These are phyloP conservation scores for Encarsia formosa DNA, from an alignment of 2,888 invertebrate species.

Conservation along the genomic window DNA sequence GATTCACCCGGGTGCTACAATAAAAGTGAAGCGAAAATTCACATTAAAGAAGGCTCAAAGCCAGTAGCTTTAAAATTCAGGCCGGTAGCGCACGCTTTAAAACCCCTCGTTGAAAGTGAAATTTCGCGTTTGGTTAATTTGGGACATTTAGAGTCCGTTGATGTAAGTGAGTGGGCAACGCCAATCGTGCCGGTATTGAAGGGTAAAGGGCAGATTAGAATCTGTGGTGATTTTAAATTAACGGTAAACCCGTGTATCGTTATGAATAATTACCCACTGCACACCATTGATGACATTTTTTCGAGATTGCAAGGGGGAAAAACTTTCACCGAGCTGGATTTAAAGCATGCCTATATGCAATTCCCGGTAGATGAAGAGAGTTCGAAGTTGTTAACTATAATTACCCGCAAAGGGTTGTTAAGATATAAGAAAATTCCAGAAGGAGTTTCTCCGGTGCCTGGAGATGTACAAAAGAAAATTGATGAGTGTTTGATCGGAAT, in stretches of 20 bases:
- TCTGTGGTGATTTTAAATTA: no score
- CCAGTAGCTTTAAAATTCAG: slow-evolving; percentile 10
- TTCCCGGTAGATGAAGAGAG: slow-evolving; percentile 18
- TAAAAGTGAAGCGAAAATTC: slow-evolving; percentile 16
- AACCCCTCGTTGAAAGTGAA: neutral
- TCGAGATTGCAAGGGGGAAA: slow-evolving; percentile 13
- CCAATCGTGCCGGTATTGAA: slow-evolving; percentile 11
- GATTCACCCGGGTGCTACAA: slow-evolving; percentile 14
- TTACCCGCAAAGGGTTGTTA: slow-evolving; percentile 5
- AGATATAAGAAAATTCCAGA: slow-evolving; percentile 2
- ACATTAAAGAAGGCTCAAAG: slow-evolving; percentile 19
- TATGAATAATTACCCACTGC: neutral
- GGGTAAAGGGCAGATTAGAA: slow-evolving; percentile 7
- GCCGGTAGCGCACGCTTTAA: neutral
- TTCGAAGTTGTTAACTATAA: slow-evolving; percentile 9
- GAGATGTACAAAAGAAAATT: slow-evolving; percentile 37
- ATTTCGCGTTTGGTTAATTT: neutral
- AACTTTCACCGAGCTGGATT: slow-evolving; percentile 15
- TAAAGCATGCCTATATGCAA: slow-evolving; percentile 25
- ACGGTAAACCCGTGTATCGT: neutral
- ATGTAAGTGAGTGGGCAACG: neutral
- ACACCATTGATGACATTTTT: slow-evolving; percentile 8
- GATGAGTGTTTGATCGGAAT: slow-evolving; percentile 32
- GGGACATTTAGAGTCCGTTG: neutral
- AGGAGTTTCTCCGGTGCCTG: slow-evolving; percentile 11